phyloP scores from a whole-genome alignment of 2,797 vertebrate genomes.

The Emys orbicularis region DNA sequence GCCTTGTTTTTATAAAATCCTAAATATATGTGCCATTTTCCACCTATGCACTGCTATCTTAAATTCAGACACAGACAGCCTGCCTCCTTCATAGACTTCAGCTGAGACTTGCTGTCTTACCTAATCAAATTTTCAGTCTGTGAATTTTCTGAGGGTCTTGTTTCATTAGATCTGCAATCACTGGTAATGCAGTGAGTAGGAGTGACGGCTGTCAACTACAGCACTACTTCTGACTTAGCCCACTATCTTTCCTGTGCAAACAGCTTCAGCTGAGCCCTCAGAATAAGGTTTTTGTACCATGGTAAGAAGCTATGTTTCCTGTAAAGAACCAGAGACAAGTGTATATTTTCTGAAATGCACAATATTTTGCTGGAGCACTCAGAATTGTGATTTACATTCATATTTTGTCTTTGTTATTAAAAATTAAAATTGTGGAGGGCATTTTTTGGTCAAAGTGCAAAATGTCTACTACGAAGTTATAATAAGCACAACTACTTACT shows the following conservation, averaged over 20 bases:
- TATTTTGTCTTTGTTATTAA: neutral
- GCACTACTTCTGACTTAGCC: neutral
- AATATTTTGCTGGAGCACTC: neutral
- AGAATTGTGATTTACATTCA: slow-evolving; percentile 19
- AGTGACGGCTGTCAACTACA: neutral
- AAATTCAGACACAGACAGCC: neutral
- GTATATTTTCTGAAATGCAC: neutral
- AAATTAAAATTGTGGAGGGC: neutral
- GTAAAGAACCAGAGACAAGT: neutral
- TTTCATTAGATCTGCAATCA: slow-evolving; percentile 24
- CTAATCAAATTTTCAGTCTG: slow-evolving; percentile 42
- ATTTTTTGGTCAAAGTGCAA: neutral
- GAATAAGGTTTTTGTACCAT: slow-evolving; percentile 21
- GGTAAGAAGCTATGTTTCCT: neutral
- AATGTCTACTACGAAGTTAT: neutral
- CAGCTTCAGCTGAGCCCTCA: slow-evolving; percentile 2
- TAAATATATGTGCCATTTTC: neutral
- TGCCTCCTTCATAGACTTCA: slow-evolving; percentile 59
- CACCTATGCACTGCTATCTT: neutral
- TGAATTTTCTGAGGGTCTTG: slow-evolving; percentile 36
- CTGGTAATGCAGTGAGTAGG: neutral
- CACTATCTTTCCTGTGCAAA: neutral
- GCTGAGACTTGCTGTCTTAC: slow-evolving; percentile 55
- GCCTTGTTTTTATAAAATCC: neutral
- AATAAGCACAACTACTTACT: neutral